These are phyloP conservation scores for Agriopis leucophaearia DNA, from an alignment of 2,888 invertebrate genomes.

Conservation along the genomic window DNA sequence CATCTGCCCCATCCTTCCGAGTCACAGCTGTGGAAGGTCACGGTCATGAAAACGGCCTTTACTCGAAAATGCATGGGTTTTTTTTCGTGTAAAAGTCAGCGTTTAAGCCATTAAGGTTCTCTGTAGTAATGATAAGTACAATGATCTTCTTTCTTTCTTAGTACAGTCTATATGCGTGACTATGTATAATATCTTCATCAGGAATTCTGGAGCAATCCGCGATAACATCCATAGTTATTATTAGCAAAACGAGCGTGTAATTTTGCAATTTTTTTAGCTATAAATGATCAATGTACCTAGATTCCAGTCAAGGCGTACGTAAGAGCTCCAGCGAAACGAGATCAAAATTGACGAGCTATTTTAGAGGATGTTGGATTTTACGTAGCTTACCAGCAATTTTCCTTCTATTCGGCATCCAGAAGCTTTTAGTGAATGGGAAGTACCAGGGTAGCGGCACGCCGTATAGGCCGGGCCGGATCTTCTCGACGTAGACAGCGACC, in stretches of 20 bases:
- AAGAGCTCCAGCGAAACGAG: not conserved
- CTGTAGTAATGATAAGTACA: too few relatives aligned
- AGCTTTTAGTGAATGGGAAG: conserved; percentile 90
- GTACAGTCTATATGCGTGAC: too few relatives aligned
- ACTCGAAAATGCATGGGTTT: not conserved
- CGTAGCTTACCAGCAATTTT: conserved; percentile 66
- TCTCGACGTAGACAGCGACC: conserved; percentile 94
- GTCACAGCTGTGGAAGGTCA: conserved; percentile 60
- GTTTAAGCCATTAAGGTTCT: too few relatives aligned
- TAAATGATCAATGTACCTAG: too few relatives aligned
- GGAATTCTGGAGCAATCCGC: too few relatives aligned
- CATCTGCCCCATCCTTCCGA: conserved; percentile 61
- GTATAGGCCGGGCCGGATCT: conserved; percentile 94
- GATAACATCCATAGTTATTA: too few relatives aligned
- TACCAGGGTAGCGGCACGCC: conserved; percentile 95
- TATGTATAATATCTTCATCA: too few relatives aligned
- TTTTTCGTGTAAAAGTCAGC: not conserved
- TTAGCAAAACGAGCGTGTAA: too few relatives aligned
- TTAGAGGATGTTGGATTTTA: not conserved
- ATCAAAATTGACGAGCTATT: not conserved
- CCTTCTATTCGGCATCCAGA: conserved; percentile 81
- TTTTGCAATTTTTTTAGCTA: too few relatives aligned
- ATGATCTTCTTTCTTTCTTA: too few relatives aligned
- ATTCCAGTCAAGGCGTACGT: too few relatives aligned
- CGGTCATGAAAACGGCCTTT: not conserved